A percentile compares a stretch with the other conserved stretches of the same genome.
Conservation (phyloP, 37 sponge, comb jelly and placozoan genomes). For the Crambe crambe region DNA sequence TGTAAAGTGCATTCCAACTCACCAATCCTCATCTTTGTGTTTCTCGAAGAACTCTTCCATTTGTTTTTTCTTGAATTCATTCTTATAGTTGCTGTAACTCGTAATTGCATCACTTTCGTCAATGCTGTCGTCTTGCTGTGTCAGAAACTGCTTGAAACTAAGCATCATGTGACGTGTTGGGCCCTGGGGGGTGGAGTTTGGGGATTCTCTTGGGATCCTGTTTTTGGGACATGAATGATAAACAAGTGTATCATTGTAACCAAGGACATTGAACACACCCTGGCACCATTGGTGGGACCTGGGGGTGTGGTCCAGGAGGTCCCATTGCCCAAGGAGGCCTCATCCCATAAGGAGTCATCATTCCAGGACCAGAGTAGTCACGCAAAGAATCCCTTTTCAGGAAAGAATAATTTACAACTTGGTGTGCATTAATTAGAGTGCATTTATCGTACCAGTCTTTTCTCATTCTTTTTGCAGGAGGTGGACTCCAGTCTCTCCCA, state of each 20-base stretch:
- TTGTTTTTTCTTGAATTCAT: slow-evolving; percentile 79
- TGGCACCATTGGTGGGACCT: slow-evolving; percentile 2
- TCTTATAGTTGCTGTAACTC: slow-evolving; percentile 90
- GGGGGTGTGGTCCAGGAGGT: slow-evolving; percentile 2
- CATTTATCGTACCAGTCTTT: slow-evolving; percentile 58
- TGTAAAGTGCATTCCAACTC: neutral
- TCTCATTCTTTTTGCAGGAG: slow-evolving; percentile 58
- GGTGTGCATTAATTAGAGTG: neutral
- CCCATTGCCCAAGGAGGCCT: slow-evolving; percentile 26
- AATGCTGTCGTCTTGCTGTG: slow-evolving; percentile 79
- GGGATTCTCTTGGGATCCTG: neutral
- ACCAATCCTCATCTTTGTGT: slow-evolving; percentile 99
- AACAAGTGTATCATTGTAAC: too few relatives aligned
- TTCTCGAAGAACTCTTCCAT: slow-evolving; percentile 88
- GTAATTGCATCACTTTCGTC: slow-evolving; percentile 86
- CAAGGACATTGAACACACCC: slow-evolving; percentile 14
- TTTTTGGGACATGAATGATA: too few relatives aligned
- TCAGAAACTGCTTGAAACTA: slow-evolving; percentile 90
- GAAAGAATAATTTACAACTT: neutral
- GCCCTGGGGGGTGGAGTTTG: neutral
- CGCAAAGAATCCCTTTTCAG: slow-evolving; percentile 6
- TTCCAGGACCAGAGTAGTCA: slow-evolving; percentile 26
- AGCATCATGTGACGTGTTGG: slow-evolving; percentile 50
- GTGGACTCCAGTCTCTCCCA: slow-evolving; percentile 63
- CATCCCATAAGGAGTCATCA: slow-evolving; percentile 58